Base-by-base conservation (phyloP, 2,888 invertebrate species). In the Nomada hirtipes region DNA sequence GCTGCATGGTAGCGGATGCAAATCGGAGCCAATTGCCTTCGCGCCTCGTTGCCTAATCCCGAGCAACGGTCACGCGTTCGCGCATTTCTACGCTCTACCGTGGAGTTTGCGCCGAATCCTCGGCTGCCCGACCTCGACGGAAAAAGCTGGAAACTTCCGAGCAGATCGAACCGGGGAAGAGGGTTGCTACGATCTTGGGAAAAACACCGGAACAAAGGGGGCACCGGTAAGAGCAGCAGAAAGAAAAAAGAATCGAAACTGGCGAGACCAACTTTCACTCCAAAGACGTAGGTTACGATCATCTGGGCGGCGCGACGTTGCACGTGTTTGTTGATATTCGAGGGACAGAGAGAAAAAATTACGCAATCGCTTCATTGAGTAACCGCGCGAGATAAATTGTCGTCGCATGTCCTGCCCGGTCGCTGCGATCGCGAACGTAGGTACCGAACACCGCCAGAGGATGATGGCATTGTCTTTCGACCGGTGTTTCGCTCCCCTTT, bases 261-360 rank as follows among this genome's bases (percentile, higher is more conserved):
- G 74, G 76, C 70, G 63, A 44, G 81, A 57, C 70, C 82, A 65
- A 84, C 85, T 85, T 85, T 85, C 85, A 84, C 85, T 85, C 85
- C 85, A 85, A 85, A 85, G 85, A 82, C 77, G 85, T 79, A 82
- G 68, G 71, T 82, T 75, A 75, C 84, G 85, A 74, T 84, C 82
- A 44, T 79, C 68, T 44, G 76, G 23, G 11, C 47, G 57, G 42
- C 55, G 64, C 15, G 26, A 7, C 36, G 36, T 36, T 36, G 42
- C 67, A 64, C 50, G 73, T 44, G 63, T 82, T 84, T 60, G 55
- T 79, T 53, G 76, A 82, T 83, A 79, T 73, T 78, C 77, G 72
- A 65, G 59, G 44, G 64, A 76, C 70, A 36, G 78, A 52, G 53
- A 59, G 60, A 44, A 44, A 63, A 75, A 73, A 74, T 82, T 74